Conservation (phyloP, 2,113 vertebrate species). For the Myotis brandtii region DNA sequence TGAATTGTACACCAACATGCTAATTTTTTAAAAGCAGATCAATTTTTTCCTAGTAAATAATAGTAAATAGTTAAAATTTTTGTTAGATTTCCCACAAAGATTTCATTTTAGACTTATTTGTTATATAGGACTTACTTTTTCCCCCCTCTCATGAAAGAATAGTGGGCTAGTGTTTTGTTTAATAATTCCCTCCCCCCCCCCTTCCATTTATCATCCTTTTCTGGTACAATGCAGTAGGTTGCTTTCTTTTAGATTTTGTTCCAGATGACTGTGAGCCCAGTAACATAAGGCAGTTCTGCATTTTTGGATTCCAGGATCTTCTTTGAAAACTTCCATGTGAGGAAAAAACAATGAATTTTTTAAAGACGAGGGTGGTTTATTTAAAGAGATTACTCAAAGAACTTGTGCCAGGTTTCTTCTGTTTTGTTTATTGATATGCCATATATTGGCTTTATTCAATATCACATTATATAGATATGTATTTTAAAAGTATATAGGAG, state of each 20-base stretch:
- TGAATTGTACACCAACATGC: slow-evolving; percentile 66
- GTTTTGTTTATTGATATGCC: slow-evolving; percentile 53
- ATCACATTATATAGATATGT: slow-evolving; percentile 51
- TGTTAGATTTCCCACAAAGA: slow-evolving; percentile 60
- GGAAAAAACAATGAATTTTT: slow-evolving; percentile 71
- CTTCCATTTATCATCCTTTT: slow-evolving; percentile 58
- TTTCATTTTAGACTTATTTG: slow-evolving; percentile 57
- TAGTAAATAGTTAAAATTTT: slow-evolving; percentile 44
- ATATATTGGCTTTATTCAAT: slow-evolving; percentile 67
- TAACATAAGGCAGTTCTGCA: slow-evolving; percentile 61
- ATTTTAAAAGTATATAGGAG: slow-evolving; percentile 43
- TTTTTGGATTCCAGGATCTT: slow-evolving; percentile 79
- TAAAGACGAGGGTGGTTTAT: slow-evolving; percentile 74
- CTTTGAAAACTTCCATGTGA: slow-evolving; percentile 76
- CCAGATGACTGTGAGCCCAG: slow-evolving; percentile 80
- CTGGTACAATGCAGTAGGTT: slow-evolving; percentile 71
- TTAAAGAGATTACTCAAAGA: slow-evolving; percentile 65
- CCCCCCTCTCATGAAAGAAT: slow-evolving; percentile 52
- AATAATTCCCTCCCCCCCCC: slow-evolving; percentile 60
- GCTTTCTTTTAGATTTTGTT: slow-evolving; percentile 72
- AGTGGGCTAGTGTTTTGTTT: slow-evolving; percentile 56
- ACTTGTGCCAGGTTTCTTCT: slow-evolving; percentile 49
- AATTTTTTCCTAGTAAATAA: slow-evolving; percentile 59
- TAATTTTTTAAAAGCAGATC: slow-evolving; percentile 67
- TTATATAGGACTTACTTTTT: slow-evolving; percentile 49